These are phyloP conservation scores for Orestias chungarensis DNA, from an alignment of 2,797 vertebrate species.

Conservation along the genomic window DNA sequence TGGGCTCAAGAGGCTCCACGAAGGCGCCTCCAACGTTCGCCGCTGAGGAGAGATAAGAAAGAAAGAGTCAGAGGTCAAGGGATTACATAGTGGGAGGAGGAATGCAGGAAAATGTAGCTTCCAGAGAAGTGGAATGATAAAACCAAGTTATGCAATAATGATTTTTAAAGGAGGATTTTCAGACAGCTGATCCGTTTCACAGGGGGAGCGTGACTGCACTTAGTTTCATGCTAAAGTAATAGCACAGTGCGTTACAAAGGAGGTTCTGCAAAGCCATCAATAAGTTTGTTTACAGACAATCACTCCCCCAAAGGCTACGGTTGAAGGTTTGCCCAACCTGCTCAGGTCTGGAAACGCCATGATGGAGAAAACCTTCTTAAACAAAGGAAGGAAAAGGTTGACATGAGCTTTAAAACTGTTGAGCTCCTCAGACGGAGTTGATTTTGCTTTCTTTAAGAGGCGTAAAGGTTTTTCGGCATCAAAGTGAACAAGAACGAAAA, in stretches of 20 bases:
- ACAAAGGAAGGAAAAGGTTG: neutral
- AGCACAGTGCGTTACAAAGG: neutral
- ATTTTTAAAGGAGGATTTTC: neutral
- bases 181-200: neutral
- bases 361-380: constrained; percentile 4
- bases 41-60: constrained; percentile 40
- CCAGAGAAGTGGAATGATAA: neutral
- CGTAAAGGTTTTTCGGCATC: neutral
- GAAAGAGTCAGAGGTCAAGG: neutral
- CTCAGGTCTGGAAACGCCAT: constrained; percentile 8
- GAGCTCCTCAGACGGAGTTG: neutral
- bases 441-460: neutral
- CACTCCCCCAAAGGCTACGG: neutral
- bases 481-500: neutral
- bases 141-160: neutral
- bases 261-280: neutral
- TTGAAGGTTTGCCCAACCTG: constrained; percentile 15
- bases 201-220: neutral
- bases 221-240: neutral
- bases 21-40: constrained; percentile 43
- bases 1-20: constrained; percentile 62
- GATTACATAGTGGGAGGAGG: neutral
- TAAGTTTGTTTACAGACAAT: constrained; percentile 13
- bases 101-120: neutral
- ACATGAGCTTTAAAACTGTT: neutral